Conservation (phyloP, 2,113 vertebrate genomes). For the Chaenogobius annularis region DNA sequence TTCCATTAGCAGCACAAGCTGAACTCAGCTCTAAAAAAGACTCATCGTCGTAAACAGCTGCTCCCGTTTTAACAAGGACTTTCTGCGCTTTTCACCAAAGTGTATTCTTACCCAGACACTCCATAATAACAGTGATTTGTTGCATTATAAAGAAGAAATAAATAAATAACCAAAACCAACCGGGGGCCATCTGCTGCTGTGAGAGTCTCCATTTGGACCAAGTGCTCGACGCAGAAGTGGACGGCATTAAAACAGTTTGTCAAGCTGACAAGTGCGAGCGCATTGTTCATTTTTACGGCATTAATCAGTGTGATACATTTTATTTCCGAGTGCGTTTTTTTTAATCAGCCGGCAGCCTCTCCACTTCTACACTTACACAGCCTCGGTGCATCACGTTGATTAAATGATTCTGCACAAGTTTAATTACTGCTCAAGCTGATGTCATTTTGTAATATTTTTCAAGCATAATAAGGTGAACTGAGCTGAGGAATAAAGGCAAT, state of each 20-base stretch:
- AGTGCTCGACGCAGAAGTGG: slow-evolving; percentile 7
- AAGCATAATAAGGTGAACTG: neutral
- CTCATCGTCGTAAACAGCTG: slow-evolving; percentile 1
- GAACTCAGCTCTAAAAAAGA: neutral
- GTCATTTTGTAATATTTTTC: neutral
- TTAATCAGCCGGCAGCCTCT: neutral
- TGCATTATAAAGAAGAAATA: neutral
- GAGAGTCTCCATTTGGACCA: slow-evolving; percentile 3
- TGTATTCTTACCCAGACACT: neutral
- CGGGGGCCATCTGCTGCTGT: slow-evolving; percentile 6
- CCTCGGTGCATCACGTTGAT: neutral
- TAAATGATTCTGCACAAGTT: slow-evolving; percentile 4
- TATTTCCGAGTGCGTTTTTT: neutral
- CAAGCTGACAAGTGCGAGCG: slow-evolving; percentile 5
- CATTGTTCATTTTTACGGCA: slow-evolving; percentile 11
- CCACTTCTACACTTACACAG: neutral
- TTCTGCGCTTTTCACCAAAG: neutral
- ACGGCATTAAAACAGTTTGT: slow-evolving; percentile 10
- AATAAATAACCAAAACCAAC: neutral
- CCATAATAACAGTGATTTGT: slow-evolving; percentile 7
- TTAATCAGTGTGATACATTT: slow-evolving; percentile 8
- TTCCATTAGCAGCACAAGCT: slow-evolving; percentile 1
- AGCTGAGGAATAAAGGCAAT: neutral
- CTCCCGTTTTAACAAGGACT: neutral
- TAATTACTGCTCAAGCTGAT: slow-evolving; percentile 1